Evolutionary conservation across 2,113 vertebrate species (phyloP).

Genomic region (Patagioenas fasciata): DNA sequence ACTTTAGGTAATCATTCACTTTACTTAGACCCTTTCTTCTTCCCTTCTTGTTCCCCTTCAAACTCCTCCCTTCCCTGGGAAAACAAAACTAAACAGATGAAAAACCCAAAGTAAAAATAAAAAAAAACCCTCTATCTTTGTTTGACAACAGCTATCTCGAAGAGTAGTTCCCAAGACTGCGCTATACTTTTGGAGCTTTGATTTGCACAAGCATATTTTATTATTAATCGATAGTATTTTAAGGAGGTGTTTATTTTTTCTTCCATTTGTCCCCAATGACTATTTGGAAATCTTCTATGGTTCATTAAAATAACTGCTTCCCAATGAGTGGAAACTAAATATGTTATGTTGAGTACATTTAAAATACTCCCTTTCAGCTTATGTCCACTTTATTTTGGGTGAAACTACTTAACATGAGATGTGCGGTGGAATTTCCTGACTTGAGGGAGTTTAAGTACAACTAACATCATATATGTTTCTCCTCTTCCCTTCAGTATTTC

Average conservation of each 20-base stretch:
- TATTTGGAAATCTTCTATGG: rapidly evolving
- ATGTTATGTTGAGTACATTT: not conserved
- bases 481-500: not conserved
- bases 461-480: not conserved
- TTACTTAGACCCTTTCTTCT: not conserved
- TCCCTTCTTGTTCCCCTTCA: rapidly evolving
- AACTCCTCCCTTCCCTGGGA: not conserved
- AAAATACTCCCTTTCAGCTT: not conserved
- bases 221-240: not conserved
- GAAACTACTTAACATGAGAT: not conserved
- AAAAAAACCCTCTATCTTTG: not conserved
- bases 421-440: not conserved
- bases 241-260: not conserved
- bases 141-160: not conserved
- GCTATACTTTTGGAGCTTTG: not conserved
- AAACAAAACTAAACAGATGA: not conserved
- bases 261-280: not conserved
- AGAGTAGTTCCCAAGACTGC: not conserved
- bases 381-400: not conserved
- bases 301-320: not conserved
- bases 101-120: not conserved
- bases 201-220: not conserved
- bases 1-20: not conserved
- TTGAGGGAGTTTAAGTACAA: not conserved
- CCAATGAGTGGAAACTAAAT: not conserved